phyloP scores from a whole-genome alignment of 2,797 vertebrate species.

The Loriculus beryllinus region DNA sequence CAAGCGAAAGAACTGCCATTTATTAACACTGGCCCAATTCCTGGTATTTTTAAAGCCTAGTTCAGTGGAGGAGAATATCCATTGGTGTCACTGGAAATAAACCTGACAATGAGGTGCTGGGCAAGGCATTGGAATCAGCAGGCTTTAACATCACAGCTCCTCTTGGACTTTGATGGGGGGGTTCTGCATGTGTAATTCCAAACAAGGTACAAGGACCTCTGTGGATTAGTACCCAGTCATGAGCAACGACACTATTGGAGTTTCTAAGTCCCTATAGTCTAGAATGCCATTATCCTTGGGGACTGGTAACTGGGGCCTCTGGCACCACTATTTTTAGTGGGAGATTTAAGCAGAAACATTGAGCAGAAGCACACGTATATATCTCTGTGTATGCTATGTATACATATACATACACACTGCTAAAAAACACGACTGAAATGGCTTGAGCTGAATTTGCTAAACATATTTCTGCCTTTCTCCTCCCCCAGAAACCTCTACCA shows the following conservation, averaged over 20 bases:
- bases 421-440: neutral
- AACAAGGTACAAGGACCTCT: neutral
- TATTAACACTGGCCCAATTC: neutral
- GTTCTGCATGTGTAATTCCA: neutral
- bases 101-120: neutral
- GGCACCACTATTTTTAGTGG: neutral
- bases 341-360: neutral
- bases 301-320: neutral
- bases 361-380: neutral
- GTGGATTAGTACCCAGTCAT: neutral
- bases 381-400: neutral
- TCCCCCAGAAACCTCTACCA: neutral
- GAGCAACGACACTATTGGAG: accelerated
- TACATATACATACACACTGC: neutral
- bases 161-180: neutral
- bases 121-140: neutral
- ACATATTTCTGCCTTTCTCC: neutral
- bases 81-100: neutral
- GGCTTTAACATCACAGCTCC: neutral
- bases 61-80: neutral
- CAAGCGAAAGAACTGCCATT: neutral
- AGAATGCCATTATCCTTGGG: neutral
- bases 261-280: neutral
- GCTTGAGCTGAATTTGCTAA: neutral
- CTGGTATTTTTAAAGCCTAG: neutral